Evolutionary conservation across 1,140 invertebrate genomes (phyloP).

Genomic region (Centruroides vittatus): DNA sequence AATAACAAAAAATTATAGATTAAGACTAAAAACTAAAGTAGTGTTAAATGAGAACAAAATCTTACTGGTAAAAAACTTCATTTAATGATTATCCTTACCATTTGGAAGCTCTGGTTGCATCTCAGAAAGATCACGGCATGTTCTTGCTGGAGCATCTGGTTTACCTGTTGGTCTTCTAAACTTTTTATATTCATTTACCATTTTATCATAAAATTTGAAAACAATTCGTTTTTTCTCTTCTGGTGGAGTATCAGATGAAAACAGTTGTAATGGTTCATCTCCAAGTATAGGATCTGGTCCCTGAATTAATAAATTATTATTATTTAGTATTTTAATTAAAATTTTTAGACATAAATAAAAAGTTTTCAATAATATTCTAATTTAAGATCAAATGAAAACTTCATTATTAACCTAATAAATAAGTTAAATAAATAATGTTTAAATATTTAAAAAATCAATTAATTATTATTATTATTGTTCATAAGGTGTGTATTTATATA

Average conservation of each 20-base stretch:
- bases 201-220: slow-evolving; percentile 58
- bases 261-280: slow-evolving; percentile 57
- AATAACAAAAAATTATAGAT: no score
- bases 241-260: slow-evolving; percentile 49
- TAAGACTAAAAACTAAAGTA: no score
- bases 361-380: no score
- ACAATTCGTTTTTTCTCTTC: slow-evolving; percentile 55
- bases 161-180: slow-evolving; percentile 60
- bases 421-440: no score
- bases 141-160: slow-evolving; percentile 62
- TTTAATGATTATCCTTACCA: slow-evolving; percentile 34
- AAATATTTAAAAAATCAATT: no score
- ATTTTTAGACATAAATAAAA: neutral
- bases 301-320: slow-evolving; percentile 11
- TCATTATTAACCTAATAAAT: no score
- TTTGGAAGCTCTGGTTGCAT: slow-evolving; percentile 54
- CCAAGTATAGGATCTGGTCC: slow-evolving; percentile 57
- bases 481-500: no score
- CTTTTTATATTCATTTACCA: slow-evolving; percentile 56
- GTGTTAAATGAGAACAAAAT: no score
- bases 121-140: slow-evolving; percentile 59
- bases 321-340: neutral
- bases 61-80: no score
- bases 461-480: no score
- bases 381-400: no score